A percentile compares a stretch with the other conserved stretches of the same genome.
Conservation (phyloP, 2,888 invertebrate species). For the Drosophila multiciliata region DNA sequence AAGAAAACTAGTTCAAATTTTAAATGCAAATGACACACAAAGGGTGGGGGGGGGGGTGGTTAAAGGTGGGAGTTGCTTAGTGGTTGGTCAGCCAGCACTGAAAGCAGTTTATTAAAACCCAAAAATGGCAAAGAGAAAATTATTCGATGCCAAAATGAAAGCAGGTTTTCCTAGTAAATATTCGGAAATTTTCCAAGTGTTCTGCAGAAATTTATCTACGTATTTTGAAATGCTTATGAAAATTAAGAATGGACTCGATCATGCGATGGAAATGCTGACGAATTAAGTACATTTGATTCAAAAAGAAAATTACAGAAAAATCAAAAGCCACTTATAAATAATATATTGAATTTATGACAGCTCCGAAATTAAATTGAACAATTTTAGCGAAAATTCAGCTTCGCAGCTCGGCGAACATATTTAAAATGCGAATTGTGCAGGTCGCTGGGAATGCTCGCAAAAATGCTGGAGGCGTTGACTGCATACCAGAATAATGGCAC, state of each 20-base stretch:
- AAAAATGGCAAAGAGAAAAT: not conserved
- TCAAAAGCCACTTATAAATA: not conserved
- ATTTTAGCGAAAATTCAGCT: slow-evolving; percentile 15
- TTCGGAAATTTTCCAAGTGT: not conserved
- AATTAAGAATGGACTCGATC: not conserved
- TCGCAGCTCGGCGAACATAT: slow-evolving; percentile 6
- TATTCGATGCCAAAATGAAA: not conserved
- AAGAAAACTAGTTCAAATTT: slow-evolving; percentile 51
- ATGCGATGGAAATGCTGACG: not conserved
- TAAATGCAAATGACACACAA: slow-evolving; percentile 73
- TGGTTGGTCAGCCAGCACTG: slow-evolving; percentile 3
- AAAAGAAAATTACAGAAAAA: not conserved
- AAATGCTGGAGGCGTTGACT: slow-evolving; percentile 23
- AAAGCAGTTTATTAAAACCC: slow-evolving; percentile 41
- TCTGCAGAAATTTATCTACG: not conserved
- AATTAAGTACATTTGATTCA: not conserved
- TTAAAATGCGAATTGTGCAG: slow-evolving; percentile 17
- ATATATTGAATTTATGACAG: not conserved
- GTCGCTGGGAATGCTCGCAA: slow-evolving; percentile 28
- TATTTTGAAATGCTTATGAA: not conserved
- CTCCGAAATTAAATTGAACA: not conserved
- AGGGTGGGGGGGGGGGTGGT: not conserved
- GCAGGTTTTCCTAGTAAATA: not conserved
- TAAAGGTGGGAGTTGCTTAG: not conserved
- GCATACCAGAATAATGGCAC: slow-evolving; percentile 41